Percentiles rank a stretch among this genome's conserved stretches.
These are phyloP conservation scores for Dromius quadrimaculatus DNA, from an alignment of 2,888 invertebrate species.

Conservation along the genomic window DNA sequence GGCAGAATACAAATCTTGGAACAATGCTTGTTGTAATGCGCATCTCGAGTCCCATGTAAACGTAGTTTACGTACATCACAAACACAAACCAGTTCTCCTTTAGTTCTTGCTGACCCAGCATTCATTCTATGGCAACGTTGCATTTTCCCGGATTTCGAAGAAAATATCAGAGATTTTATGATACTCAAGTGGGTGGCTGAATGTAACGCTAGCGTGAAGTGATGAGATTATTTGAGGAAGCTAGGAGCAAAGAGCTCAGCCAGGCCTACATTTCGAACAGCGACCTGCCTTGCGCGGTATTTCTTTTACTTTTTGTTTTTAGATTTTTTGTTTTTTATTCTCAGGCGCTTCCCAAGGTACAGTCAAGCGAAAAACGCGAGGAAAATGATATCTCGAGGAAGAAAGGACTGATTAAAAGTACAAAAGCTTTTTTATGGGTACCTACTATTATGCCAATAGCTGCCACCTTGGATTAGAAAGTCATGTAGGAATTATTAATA, in stretches of 20 bases:
- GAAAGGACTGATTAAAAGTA: background rate
- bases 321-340: slow-evolving; percentile 36
- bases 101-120: slow-evolving; percentile 20
- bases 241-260: slow-evolving; percentile 36
- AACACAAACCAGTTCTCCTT: slow-evolving; percentile 36
- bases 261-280: slow-evolving; percentile 56
- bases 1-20: slow-evolving; percentile 13
- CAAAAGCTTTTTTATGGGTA: too few relatives aligned
- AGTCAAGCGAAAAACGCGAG: slow-evolving; percentile 21
- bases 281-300: slow-evolving; percentile 55
- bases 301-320: slow-evolving; percentile 53
- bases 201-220: slow-evolving; percentile 16
- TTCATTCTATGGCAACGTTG: slow-evolving; percentile 3
- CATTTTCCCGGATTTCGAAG: background rate
- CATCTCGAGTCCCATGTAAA: slow-evolving; percentile 24
- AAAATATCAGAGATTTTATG: background rate
- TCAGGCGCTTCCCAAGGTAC: slow-evolving; percentile 44
- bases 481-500: slow-evolving; percentile 14
- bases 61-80: slow-evolving; percentile 34
- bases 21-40: slow-evolving; percentile 17
- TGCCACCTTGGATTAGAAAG: too few relatives aligned
- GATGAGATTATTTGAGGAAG: background rate
- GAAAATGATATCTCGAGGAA: background rate
- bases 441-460: too few relatives aligned
- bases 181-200: too few relatives aligned